A percentile compares a stretch with the other conserved stretches of the same genome.
Conservation (phyloP, 2,888 invertebrate genomes). For the Parnassius smintheus region DNA sequence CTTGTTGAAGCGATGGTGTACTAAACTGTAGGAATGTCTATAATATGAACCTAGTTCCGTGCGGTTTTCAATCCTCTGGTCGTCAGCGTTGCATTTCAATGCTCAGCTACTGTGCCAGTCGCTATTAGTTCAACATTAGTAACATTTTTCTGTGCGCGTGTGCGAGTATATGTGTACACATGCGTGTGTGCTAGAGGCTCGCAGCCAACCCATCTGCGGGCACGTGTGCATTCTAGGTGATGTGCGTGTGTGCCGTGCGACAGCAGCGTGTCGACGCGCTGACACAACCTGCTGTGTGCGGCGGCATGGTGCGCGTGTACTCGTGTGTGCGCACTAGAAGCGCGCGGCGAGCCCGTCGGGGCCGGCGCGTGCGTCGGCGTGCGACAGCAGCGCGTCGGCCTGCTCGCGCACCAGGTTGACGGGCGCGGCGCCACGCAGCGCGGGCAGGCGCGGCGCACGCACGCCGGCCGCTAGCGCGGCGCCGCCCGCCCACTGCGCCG, state of each 20-base stretch:
- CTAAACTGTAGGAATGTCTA: too few species aligned
- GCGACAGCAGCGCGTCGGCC: conserved; percentile 83
- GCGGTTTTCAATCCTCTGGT: too few species aligned
- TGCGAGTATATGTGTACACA: too few species aligned
- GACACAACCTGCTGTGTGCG: conserved; percentile 79
- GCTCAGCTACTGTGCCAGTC: too few species aligned
- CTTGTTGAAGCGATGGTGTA: too few species aligned
- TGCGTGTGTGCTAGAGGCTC: not conserved
- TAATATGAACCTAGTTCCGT: too few species aligned
- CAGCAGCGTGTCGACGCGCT: conserved; percentile 81
- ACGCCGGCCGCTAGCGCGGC: conserved; percentile 34
- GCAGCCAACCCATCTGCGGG: conserved; percentile 74
- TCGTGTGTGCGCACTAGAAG: conserved; percentile 59
- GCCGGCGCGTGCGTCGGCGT: conserved; percentile 87
- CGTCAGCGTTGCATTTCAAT: too few species aligned
- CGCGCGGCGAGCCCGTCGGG: conserved; percentile 82
- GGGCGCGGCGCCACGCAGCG: conserved; percentile 57
- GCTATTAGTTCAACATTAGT: too few species aligned
- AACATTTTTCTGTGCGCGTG: too few species aligned
- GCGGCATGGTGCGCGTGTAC: not conserved
- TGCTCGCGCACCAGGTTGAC: conserved; percentile 85
- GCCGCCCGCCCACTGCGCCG: conserved; percentile 40
- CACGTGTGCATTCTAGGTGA: conserved; percentile 58
- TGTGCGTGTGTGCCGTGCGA: conserved; percentile 80
- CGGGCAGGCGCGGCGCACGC: conserved; percentile 19